Percentiles rank a stretch among this genome's conserved stretches.
Conservation (phyloP, 2,113 vertebrate genomes). For the Caranx melampygus region DNA sequence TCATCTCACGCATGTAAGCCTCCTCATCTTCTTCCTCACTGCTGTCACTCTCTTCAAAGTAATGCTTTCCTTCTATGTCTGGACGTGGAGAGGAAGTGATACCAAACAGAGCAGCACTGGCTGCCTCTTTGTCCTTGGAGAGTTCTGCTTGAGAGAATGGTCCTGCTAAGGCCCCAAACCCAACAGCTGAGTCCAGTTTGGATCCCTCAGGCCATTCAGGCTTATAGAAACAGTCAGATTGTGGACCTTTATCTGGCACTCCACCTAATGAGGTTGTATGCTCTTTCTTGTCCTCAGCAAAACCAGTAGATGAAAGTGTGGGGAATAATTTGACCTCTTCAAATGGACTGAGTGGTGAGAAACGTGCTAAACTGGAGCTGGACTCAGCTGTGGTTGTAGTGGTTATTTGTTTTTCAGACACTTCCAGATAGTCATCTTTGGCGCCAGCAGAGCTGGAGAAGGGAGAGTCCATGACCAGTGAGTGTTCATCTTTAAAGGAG, state of each 20-base stretch:
- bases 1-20: conserved; percentile 77
- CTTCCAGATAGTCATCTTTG: conserved; percentile 94
- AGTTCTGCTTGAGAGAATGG: conserved; percentile 67
- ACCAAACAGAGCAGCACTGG: conserved; percentile 84
- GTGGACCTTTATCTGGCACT: conserved; percentile 81
- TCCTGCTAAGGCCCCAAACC: conserved; percentile 54
- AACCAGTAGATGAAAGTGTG: conserved; percentile 42
- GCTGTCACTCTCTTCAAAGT: conserved; percentile 85
- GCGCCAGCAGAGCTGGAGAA: conserved; percentile 76
- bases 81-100: conserved; percentile 84
- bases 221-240: conserved; percentile 81
- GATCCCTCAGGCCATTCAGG: conserved; percentile 77
- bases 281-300: conserved; percentile 65
- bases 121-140: conserved; percentile 73
- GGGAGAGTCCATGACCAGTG: conserved; percentile 79
- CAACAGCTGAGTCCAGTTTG: conserved; percentile 64
- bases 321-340: conserved; percentile 83
- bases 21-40: conserved; percentile 85
- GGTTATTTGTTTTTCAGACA: conserved; percentile 87
- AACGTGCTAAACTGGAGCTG: conserved; percentile 80
- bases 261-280: conserved; percentile 61
- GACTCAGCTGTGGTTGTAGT: conserved; percentile 76
- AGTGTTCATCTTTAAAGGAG: conserved; percentile 85
- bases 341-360: conserved; percentile 84
- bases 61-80: conserved; percentile 79